phyloP scores from a whole-genome alignment of 2,797 vertebrate genomes.

The Anguilla obscura region DNA sequence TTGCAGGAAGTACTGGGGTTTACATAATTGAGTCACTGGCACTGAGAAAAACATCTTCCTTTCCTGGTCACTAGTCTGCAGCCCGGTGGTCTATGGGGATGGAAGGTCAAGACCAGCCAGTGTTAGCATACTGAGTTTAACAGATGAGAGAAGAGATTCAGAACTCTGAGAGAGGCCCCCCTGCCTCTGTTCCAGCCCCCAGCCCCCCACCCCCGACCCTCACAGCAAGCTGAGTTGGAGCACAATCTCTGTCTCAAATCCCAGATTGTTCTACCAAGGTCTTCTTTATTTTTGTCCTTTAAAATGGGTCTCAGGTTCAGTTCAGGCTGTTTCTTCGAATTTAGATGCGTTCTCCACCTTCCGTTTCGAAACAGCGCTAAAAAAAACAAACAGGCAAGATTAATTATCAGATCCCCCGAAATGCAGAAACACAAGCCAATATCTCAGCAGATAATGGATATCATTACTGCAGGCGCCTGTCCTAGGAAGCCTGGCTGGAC shows the following conservation, averaged over 20 bases:
- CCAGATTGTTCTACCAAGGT: neutral
- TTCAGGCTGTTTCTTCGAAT: neutral
- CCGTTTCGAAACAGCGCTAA: neutral
- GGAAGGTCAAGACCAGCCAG: neutral
- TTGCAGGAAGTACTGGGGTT: neutral
- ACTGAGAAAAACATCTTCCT: neutral
- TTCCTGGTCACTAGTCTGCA: neutral
- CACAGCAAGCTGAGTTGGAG: neutral
- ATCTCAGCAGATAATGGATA: constrained; percentile 78
- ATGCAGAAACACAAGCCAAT: constrained; percentile 58
- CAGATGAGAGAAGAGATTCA: constrained; percentile 3
- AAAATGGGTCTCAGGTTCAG: neutral
- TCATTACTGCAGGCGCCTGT: constrained; percentile 79
- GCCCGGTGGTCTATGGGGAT: neutral
- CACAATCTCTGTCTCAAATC: neutral
- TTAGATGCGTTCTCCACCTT: neutral
- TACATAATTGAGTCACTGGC: neutral
- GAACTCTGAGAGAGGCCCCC: neutral
- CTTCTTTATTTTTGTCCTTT: neutral
- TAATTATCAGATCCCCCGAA: constrained; percentile 36
- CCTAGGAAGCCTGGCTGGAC: constrained; percentile 59
- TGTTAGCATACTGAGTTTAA: neutral
- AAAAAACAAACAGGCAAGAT: constrained; percentile 30
- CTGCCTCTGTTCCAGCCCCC: neutral
- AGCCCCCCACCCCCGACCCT: neutral